These are phyloP conservation scores for Oryzias javanicus DNA, from an alignment of 2,113 vertebrate species.

Conservation along the genomic window DNA sequence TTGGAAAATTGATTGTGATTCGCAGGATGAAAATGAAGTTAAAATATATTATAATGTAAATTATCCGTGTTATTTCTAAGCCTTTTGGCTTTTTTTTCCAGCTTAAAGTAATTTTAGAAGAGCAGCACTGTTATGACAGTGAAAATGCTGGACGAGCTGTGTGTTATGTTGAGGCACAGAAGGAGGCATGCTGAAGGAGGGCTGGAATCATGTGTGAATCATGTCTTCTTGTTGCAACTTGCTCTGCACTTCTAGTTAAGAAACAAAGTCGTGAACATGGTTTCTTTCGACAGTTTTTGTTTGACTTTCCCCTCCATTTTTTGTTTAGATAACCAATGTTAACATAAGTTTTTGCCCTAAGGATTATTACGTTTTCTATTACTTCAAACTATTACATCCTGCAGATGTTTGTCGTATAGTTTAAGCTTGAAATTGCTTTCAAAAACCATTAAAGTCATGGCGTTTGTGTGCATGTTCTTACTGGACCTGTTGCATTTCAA, in stretches of 20 bases:
- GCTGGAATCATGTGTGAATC: conserved; percentile 2
- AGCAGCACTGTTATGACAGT: conserved; percentile 36
- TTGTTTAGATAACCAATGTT: background rate
- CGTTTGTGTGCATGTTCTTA: background rate
- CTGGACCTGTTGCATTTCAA: background rate
- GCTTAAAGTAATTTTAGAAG: conserved; percentile 5
- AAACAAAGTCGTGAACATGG: conserved; percentile 18
- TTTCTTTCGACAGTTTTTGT: conserved; percentile 33
- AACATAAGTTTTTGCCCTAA: background rate
- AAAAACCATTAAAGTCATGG: background rate
- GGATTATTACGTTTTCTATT: no score
- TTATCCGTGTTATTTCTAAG: background rate
- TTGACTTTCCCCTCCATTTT: conserved; percentile 8
- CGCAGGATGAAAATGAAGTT: no score
- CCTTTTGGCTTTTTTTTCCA: background rate
- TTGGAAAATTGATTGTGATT: no score
- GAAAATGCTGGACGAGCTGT: conserved; percentile 38
- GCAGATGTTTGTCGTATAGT: no score
- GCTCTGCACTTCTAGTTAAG: conserved; percentile 18
- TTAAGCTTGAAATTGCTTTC: background rate
- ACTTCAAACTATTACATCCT: no score
- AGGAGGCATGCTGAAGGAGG: conserved; percentile 15
- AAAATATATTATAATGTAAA: no score
- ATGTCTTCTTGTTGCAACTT: conserved; percentile 43
- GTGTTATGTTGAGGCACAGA: conserved; percentile 9